Conservation (phyloP, 2,888 invertebrate species). For the Mesorhabditis spiculigera region DNA sequence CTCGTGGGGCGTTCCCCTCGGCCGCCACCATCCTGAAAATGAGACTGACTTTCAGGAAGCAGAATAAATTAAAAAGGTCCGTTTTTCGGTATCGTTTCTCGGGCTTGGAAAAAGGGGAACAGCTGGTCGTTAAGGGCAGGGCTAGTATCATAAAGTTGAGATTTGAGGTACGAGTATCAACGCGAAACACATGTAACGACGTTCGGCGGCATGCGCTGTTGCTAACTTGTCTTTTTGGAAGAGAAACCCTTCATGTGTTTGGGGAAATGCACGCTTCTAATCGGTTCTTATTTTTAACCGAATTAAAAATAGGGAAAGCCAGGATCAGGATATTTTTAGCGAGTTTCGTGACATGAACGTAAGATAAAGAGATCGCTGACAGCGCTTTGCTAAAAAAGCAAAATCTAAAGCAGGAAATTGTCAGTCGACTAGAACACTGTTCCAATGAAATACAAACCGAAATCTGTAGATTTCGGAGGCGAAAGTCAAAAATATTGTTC, state of each 20-base stretch:
- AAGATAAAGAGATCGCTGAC: neutral
- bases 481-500: too few species aligned
- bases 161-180: neutral
- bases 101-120: neutral
- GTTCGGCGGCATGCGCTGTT: neutral
- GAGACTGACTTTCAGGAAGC: neutral
- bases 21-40: conserved; percentile 3
- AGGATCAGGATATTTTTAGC: neutral
- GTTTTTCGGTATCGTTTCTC: neutral
- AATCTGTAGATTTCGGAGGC: too few species aligned
- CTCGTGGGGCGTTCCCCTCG: conserved; percentile 64
- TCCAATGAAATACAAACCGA: too few species aligned
- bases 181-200: conserved; percentile 1
- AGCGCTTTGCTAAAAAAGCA: too few species aligned
- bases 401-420: too few species aligned
- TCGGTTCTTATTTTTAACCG: neutral
- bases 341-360: neutral
- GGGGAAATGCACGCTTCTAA: neutral
- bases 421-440: too few species aligned
- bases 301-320: neutral
- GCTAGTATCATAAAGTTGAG: neutral
- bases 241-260: too few species aligned
- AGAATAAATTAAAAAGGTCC: neutral
- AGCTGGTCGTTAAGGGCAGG: too few species aligned
- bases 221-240: too few species aligned